These are phyloP conservation scores for Nasonia vitripennis DNA, from an alignment of 1,140 invertebrate genomes.

Conservation along the genomic window DNA sequence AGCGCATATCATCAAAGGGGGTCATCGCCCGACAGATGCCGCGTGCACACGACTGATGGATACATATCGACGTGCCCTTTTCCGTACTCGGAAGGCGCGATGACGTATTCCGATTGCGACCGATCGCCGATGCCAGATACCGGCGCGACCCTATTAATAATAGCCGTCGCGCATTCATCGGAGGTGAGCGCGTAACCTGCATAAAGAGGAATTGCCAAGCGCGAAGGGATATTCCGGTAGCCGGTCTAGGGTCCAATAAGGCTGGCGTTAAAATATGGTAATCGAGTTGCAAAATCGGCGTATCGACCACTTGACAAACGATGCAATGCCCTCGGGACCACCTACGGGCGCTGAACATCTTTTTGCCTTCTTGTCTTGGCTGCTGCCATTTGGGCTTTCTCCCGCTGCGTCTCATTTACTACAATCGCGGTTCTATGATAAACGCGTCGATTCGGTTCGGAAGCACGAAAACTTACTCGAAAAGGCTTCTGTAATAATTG, in stretches of 20 bases:
- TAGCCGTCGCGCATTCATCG: background rate
- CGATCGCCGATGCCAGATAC: conserved; percentile 46
- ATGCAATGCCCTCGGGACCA: conserved; percentile 70
- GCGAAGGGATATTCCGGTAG: conserved; percentile 70
- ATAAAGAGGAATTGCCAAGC: background rate
- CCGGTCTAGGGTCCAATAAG: conserved; percentile 67
- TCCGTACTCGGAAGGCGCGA: background rate
- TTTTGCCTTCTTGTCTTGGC: conserved; percentile 59
- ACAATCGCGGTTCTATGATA: conserved; percentile 42
- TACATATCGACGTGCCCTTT: conserved; percentile 45
- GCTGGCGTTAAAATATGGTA: conserved; percentile 75
- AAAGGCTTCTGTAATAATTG: conserved; percentile 42
- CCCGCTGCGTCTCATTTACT: conserved; percentile 46
- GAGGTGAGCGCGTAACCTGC: conserved; percentile 2
- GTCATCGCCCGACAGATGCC: background rate
- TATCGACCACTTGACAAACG: conserved; percentile 75
- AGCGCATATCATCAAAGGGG: background rate
- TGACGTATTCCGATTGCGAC: conserved; percentile 29
- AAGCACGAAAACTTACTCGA: conserved; percentile 21
- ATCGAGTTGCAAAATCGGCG: conserved; percentile 71
- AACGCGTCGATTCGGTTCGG: conserved; percentile 15
- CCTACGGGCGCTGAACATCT: conserved; percentile 64
- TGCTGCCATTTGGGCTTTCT: conserved; percentile 27
- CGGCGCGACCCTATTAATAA: conserved; percentile 50
- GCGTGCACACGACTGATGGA: conserved; percentile 16